Percentiles rank a stretch among this genome's conserved stretches.
Conservation (phyloP, 2,797 vertebrate genomes). For the Phalanger gymnotis region DNA sequence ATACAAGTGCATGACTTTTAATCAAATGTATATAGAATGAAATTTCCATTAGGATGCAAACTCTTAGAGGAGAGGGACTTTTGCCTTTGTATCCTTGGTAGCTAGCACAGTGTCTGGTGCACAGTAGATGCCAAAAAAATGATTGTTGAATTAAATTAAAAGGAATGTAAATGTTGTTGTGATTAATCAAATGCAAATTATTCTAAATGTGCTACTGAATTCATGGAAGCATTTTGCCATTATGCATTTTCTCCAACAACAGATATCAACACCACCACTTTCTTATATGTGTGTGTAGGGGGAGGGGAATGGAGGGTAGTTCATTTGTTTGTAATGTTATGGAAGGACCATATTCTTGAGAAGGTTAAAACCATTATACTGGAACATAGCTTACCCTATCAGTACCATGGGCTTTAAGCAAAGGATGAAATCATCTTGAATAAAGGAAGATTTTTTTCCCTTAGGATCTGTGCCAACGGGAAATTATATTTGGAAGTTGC, state of each 20-base stretch:
- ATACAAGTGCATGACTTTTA: background rate
- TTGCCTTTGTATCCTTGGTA: background rate
- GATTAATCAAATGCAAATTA: background rate
- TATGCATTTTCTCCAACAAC: background rate
- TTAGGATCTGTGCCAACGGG: background rate
- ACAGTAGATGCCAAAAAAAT: background rate
- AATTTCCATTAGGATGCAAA: background rate
- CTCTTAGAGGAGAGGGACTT: background rate
- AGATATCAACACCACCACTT: background rate
- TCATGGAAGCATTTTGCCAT: background rate
- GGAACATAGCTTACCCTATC: background rate
- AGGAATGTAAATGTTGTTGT: background rate
- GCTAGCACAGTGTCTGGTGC: background rate
- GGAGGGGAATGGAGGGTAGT: background rate
- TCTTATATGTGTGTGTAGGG: background rate
- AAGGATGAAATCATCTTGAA: background rate
- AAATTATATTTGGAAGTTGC: background rate
- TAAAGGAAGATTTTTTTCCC: background rate
- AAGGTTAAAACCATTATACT: background rate
- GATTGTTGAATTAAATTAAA: background rate
- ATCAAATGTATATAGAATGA: background rate
- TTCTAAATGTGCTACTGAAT: background rate
- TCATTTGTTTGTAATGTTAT: background rate
- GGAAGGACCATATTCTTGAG: background rate
- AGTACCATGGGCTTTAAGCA: background rate